A percentile compares a stretch with the other conserved stretches of the same genome.
These are phyloP conservation scores for Isurus oxyrinchus DNA, from an alignment of 2,113 vertebrate species.

Conservation along the genomic window DNA sequence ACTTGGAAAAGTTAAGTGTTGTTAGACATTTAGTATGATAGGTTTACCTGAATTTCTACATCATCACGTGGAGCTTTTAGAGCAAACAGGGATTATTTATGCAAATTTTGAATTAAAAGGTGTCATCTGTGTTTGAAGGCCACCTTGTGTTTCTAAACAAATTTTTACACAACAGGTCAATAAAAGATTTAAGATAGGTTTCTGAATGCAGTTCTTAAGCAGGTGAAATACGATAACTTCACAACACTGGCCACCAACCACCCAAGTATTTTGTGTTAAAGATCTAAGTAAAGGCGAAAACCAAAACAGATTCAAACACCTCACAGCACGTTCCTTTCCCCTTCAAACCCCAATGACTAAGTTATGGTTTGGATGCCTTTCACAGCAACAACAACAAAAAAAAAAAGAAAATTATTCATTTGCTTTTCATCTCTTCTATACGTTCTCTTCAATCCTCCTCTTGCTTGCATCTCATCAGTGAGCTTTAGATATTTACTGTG, in stretches of 20 bases:
- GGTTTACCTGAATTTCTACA: background rate
- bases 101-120: background rate
- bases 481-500: slow-evolving; percentile 71
- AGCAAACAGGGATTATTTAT: background rate
- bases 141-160: background rate
- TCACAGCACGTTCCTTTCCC: background rate
- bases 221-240: background rate
- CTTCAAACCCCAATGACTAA: background rate
- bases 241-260: background rate
- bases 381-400: background rate
- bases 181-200: slow-evolving; percentile 13
- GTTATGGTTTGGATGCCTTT: background rate
- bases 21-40: background rate
- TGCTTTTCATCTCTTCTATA: background rate
- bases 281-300: slow-evolving; percentile 4
- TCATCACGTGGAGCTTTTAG: background rate
- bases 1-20: background rate
- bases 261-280: background rate
- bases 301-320: slow-evolving; percentile 21
- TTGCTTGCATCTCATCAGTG: background rate
- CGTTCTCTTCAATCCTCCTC: background rate
- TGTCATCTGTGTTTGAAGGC: background rate
- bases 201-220: background rate
- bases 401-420: background rate
- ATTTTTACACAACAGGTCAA: background rate